Conservation (phyloP, 2,888 invertebrate genomes). For the Folsomia manolachei region DNA sequence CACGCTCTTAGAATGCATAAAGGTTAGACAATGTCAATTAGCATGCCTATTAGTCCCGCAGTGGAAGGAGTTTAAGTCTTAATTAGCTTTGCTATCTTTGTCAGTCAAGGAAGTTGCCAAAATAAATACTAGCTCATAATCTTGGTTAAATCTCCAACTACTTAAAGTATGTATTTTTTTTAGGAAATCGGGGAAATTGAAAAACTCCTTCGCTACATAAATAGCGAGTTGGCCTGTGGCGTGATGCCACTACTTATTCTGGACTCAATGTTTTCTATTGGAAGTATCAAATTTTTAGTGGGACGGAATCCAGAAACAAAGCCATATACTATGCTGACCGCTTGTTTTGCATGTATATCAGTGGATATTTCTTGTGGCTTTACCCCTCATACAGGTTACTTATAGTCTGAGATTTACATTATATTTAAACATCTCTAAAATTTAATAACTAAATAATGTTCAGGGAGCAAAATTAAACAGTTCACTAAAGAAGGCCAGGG, state of each 20-base stretch:
- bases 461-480: slow-evolving; percentile 73
- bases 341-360: slow-evolving; percentile 52
- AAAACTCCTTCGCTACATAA: slow-evolving; percentile 72
- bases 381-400: slow-evolving; percentile 69
- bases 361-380: slow-evolving; percentile 66
- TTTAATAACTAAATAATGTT: slow-evolving; percentile 51
- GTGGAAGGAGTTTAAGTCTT: no score
- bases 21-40: slow-evolving; percentile 57
- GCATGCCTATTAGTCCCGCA: neutral
- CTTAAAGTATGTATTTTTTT: slow-evolving; percentile 34
- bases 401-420: neutral
- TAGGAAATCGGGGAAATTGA: slow-evolving; percentile 77
- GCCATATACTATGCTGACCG: slow-evolving; percentile 61
- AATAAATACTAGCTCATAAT: no score
- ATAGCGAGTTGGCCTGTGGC: slow-evolving; percentile 71
- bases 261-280: slow-evolving; percentile 69
- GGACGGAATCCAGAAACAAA: slow-evolving; percentile 60
- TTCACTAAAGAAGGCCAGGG: slow-evolving; percentile 69
- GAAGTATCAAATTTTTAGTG: slow-evolving; percentile 68
- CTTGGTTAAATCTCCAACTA: no score
- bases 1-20: slow-evolving; percentile 74
- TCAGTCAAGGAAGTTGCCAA: no score
- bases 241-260: slow-evolving; percentile 60
- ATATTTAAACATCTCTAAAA: neutral
- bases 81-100: no score